These are phyloP conservation scores for Tenrec ecaudatus DNA, from an alignment of 2,113 vertebrate genomes.

Conservation along the genomic window DNA sequence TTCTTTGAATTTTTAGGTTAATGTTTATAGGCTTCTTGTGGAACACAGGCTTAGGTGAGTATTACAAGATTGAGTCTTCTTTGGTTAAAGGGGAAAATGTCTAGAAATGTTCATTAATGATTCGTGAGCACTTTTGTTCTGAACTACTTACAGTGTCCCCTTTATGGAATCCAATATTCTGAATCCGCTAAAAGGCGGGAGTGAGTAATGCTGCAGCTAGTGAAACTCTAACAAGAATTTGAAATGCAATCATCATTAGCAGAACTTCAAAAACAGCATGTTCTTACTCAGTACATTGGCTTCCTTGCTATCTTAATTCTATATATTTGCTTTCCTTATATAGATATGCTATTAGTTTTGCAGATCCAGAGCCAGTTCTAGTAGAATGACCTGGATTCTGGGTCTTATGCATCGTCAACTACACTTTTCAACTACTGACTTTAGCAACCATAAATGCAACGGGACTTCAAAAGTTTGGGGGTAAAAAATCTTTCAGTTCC, in stretches of 20 bases:
- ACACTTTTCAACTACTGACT: slow-evolving; percentile 40
- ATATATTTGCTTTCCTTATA: slow-evolving; percentile 36
- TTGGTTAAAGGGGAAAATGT: background rate
- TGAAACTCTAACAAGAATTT: slow-evolving; percentile 72
- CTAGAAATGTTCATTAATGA: slow-evolving; percentile 51
- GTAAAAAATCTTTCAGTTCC: background rate
- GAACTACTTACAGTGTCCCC: slow-evolving; percentile 31
- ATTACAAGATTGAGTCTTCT: slow-evolving; percentile 30
- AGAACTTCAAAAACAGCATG: slow-evolving; percentile 64
- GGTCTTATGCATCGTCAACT: background rate
- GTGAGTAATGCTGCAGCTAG: slow-evolving; percentile 70
- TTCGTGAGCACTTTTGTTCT: slow-evolving; percentile 58
- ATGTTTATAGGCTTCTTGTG: slow-evolving; percentile 44
- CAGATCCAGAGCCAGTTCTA: slow-evolving; percentile 9
- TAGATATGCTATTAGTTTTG: slow-evolving; percentile 27
- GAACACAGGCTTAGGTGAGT: background rate
- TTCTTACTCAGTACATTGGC: slow-evolving; percentile 64
- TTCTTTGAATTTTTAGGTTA: slow-evolving; percentile 35
- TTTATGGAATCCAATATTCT: slow-evolving; percentile 42
- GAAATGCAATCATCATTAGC: slow-evolving; percentile 74
- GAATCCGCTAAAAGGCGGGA: slow-evolving; percentile 64
- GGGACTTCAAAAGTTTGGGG: background rate
- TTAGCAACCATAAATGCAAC: slow-evolving; percentile 20
- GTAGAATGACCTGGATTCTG: slow-evolving; percentile 39
- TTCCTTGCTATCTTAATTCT: slow-evolving; percentile 65